phyloP scores from a whole-genome alignment of 2,888 invertebrate species.

The Harpalus rufipes region DNA sequence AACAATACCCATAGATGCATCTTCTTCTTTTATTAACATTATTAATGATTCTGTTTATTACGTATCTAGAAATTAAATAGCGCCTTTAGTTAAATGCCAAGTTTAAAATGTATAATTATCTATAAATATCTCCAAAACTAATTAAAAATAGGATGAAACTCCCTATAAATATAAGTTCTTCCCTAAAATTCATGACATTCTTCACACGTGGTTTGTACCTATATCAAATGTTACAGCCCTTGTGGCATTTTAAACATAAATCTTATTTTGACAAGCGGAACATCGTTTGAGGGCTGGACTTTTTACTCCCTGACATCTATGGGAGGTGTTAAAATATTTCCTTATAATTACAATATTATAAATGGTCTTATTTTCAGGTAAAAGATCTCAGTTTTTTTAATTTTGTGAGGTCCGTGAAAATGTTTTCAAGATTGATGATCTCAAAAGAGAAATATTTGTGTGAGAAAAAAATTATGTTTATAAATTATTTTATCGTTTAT shows the following conservation, averaged over 20 bases:
- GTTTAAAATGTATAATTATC: neutral
- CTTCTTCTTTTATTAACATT: no score
- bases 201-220: neutral
- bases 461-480: slow-evolving; percentile 4
- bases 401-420: slow-evolving; percentile 20
- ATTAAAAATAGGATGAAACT: neutral
- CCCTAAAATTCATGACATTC: neutral
- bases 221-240: neutral
- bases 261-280: slow-evolving; percentile 39
- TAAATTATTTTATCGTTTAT: neutral
- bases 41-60: no score
- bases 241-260: slow-evolving; percentile 21
- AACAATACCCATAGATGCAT: no score
- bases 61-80: no score
- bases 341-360: slow-evolving; percentile 33
- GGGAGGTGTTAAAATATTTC: slow-evolving; percentile 24
- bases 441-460: slow-evolving; percentile 3
- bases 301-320: slow-evolving; percentile 10
- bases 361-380: slow-evolving; percentile 45
- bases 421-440: slow-evolving; percentile 3
- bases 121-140: neutral
- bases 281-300: neutral
- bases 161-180: neutral
- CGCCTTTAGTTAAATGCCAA: no score
- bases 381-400: neutral